Percentiles rank a stretch among this genome's conserved stretches.
Conservation (phyloP, 2,888 invertebrate species). For the Cabera pusaria region DNA sequence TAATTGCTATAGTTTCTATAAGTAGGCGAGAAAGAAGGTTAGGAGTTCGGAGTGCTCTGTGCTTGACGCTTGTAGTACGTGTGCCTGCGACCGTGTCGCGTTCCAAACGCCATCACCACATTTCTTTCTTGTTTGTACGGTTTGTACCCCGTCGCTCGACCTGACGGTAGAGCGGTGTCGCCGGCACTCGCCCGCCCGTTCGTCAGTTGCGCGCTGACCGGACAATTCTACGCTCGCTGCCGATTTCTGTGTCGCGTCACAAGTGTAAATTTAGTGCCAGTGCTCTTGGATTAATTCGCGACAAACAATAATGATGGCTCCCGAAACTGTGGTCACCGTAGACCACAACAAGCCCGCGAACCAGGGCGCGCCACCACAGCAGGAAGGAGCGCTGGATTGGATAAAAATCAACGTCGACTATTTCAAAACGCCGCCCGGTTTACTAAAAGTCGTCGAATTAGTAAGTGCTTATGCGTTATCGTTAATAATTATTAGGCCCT, state of each 20-base stretch:
- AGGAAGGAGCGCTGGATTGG: constrained; percentile 85
- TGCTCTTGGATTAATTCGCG: constrained; percentile 53
- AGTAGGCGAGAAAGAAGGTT: constrained; percentile 5
- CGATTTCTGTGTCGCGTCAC: constrained; percentile 62
- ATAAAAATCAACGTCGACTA: constrained; percentile 90
- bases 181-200: constrained; percentile 15
- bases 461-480: too few relatives aligned
- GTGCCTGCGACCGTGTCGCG: constrained; percentile 4
- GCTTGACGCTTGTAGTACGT: constrained; percentile 19
- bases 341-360: constrained; percentile 84
- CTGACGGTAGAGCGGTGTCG: constrained; percentile 17
- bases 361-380: constrained; percentile 65
- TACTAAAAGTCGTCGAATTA: constrained; percentile 91
- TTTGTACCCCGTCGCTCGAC: constrained; percentile 39
- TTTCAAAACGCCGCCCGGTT: constrained; percentile 91
- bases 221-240: constrained; percentile 61
- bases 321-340: constrained; percentile 92
- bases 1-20: too few relatives aligned
- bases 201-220: constrained; percentile 66
- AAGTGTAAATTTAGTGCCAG: constrained; percentile 69
- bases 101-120: constrained; percentile 39
- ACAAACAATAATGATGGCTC: constrained; percentile 86
- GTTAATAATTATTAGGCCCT: too few relatives aligned
- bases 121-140: too few relatives aligned
- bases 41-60: too few relatives aligned